phyloP scores from a whole-genome alignment of 2,888 invertebrate species.

The Mechanitis mazaeus region DNA sequence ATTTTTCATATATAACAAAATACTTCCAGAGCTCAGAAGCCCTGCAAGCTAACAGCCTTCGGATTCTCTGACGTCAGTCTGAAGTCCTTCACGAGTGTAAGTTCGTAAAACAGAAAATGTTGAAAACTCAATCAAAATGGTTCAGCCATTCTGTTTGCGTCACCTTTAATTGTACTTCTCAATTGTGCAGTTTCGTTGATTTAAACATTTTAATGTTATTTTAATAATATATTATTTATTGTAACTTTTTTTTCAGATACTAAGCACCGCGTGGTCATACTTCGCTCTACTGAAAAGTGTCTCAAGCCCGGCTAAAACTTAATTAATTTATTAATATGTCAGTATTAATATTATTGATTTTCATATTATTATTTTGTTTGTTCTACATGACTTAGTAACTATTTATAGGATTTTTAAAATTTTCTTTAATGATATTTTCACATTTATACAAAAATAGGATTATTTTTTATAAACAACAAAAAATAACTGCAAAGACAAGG shows the following conservation, averaged over 20 bases:
- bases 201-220: not conserved
- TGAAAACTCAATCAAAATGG: too few relatives aligned
- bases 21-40: constrained; percentile 44
- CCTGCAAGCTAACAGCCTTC: constrained; percentile 50
- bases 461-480: too few relatives aligned
- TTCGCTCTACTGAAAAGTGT: constrained; percentile 59
- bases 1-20: constrained; percentile 6
- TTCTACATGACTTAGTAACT: too few relatives aligned
- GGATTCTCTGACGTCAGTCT: constrained; percentile 55
- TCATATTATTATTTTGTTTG: too few relatives aligned
- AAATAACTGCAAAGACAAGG: too few relatives aligned
- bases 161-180: too few relatives aligned
- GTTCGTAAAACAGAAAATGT: constrained; percentile 6
- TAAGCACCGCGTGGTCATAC: constrained; percentile 65
- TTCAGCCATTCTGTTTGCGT: too few relatives aligned
- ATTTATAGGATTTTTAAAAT: too few relatives aligned
- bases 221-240: constrained; percentile 1
- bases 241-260: constrained; percentile 54
- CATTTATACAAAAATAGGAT: too few relatives aligned
- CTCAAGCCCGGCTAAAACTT: constrained; percentile 38
- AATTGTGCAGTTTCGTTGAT: too few relatives aligned
- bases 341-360: too few relatives aligned
- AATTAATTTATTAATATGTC: not conserved
- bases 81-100: constrained; percentile 48
- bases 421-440: too few relatives aligned